These are phyloP conservation scores for Cephus spinipes DNA, from an alignment of 2,888 invertebrate species.

Conservation along the genomic window DNA sequence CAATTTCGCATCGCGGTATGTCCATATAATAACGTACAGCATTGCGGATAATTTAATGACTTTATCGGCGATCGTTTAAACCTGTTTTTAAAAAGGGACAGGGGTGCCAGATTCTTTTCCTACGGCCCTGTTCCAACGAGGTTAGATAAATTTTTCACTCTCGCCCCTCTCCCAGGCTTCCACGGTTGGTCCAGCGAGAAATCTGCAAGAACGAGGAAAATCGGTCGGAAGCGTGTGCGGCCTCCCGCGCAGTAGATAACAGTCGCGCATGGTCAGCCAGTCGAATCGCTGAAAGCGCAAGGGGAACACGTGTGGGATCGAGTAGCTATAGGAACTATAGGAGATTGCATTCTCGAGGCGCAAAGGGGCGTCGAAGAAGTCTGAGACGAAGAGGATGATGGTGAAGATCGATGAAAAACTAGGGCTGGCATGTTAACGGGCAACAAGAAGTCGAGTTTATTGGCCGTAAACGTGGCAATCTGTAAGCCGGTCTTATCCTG, in stretches of 20 bases:
- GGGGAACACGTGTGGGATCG: neutral
- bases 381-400: conserved; percentile 28
- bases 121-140: neutral
- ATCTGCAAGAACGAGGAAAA: neutral
- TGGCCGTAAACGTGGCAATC: conserved; percentile 61
- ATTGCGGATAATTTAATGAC: conserved; percentile 46
- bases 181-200: neutral
- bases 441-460: conserved; percentile 63
- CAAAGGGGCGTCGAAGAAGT: neutral
- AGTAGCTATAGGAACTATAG: conserved; percentile 12
- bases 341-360: conserved; percentile 40
- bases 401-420: conserved; percentile 53
- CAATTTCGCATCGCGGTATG: conserved; percentile 23
- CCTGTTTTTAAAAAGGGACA: conserved; percentile 24
- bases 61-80: conserved; percentile 46
- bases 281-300: neutral
- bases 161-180: neutral
- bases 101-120: neutral
- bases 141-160: neutral
- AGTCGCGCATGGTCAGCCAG: neutral
- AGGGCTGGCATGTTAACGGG: conserved; percentile 62
- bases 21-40: conserved; percentile 21
- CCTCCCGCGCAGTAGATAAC: neutral
- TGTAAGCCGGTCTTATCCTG: conserved; percentile 53
- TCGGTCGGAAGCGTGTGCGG: neutral